Evolutionary conservation across 2,888 invertebrate species (phyloP).

Genomic region (Tachystola acroxantha): DNA sequence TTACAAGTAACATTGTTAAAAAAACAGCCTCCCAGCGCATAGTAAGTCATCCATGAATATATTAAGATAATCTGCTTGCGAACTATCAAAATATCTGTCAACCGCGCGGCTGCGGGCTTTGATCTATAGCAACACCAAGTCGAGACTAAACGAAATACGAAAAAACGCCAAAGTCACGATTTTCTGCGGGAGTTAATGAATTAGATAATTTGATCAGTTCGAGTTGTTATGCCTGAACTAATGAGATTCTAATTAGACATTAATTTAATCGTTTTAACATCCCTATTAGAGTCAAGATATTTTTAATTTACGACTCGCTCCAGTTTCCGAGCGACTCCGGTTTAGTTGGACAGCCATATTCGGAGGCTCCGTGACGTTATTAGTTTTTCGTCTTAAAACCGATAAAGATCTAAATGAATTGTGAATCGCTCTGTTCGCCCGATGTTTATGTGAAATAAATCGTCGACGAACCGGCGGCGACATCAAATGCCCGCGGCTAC

Average conservation of each 20-base stretch:
- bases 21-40: constrained; percentile 58
- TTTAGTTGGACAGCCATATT: not conserved
- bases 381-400: constrained; percentile 63
- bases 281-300: not conserved
- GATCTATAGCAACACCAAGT: constrained; percentile 37
- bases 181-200: constrained; percentile 28
- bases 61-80: constrained; percentile 61
- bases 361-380: constrained; percentile 49
- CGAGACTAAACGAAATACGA: constrained; percentile 22
- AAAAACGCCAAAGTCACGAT: constrained; percentile 32
- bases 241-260: constrained; percentile 33
- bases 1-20: constrained; percentile 66
- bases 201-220: constrained; percentile 31
- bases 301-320: constrained; percentile 6
- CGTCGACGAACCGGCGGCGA: constrained; percentile 48
- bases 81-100: constrained; percentile 72
- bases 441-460: constrained; percentile 67
- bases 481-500: constrained; percentile 47
- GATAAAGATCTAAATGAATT: constrained; percentile 72
- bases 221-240: constrained; percentile 16
- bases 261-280: constrained; percentile 11
- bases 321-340: constrained; percentile 13
- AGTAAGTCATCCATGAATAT: constrained; percentile 67
- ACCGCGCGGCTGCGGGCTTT: constrained; percentile 56
- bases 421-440: constrained; percentile 52